These are phyloP conservation scores for Porites australiensis DNA, from an alignment of 64 coral and sea anemone species.

Conservation along the genomic window DNA sequence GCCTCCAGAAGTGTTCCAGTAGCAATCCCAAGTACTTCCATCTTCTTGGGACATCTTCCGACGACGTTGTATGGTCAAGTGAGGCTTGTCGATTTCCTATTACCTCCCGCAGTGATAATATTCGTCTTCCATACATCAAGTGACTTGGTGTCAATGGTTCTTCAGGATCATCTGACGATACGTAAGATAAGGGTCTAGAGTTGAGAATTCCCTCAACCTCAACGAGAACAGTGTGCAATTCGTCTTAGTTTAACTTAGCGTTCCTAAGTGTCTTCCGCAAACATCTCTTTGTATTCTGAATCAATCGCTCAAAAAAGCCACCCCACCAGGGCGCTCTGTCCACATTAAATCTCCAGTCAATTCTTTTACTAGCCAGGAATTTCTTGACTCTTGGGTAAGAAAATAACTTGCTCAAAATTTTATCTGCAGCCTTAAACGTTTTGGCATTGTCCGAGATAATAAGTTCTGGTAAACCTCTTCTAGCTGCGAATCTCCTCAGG, in stretches of 20 bases:
- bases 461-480: neutral
- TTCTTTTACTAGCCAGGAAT: neutral
- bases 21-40: neutral
- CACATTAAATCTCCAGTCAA: slow-evolving; percentile 20
- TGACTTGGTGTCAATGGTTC: slow-evolving; percentile 21
- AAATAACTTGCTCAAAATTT: neutral
- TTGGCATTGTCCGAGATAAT: too few species aligned
- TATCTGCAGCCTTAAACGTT: slow-evolving; percentile 11
- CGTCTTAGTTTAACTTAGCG: slow-evolving; percentile 17
- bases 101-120: neutral
- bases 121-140: slow-evolving; percentile 4
- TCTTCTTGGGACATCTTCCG: too few species aligned
- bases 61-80: too few species aligned
- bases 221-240: neutral
- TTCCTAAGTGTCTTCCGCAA: slow-evolving; percentile 9
- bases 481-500: slow-evolving; percentile 33
- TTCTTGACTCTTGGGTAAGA: slow-evolving; percentile 3
- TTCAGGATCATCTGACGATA: neutral
- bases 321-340: slow-evolving; percentile 27
- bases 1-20: neutral
- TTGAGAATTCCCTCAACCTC: slow-evolving; percentile 15
- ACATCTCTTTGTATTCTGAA: neutral
- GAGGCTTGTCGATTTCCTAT: too few species aligned
- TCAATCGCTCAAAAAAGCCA: slow-evolving; percentile 22
- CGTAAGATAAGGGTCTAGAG: neutral